Base-by-base conservation (phyloP, 2,888 invertebrate genomes). In the Penaeus monodon region DNA sequence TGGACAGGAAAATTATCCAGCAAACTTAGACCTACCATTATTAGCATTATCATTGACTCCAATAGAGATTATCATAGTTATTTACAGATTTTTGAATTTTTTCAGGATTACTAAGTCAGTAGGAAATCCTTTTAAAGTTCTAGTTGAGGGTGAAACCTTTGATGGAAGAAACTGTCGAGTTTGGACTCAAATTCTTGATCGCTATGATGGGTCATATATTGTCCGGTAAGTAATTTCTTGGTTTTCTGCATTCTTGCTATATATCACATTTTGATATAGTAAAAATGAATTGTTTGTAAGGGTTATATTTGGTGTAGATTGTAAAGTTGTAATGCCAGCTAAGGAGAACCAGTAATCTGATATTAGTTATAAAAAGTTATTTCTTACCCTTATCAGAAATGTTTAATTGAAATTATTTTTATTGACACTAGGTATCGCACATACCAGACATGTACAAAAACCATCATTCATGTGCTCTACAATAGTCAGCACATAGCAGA, bases 201-300 rank as follows among this genome's bases (percentile, higher is more conserved):
- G 96, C 87, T 96, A 95, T 91, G 97, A 98, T 94, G 96, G 97
- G 4, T 95, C 95, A 76, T 96, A 95, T 91, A 96, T 97, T 91
- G 94, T 97, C 10, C 86, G 89, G 88, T 88, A 63, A 83, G 77
- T 64, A 14, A 79, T 3, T 38, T 44, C 7, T 49, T 17, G 14
- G 22, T 79, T 57, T 24, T 79, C 57, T 27, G 49, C 49, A 27
- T 76, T 44, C 24, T 57, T 49, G 49, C 27, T 33, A 12, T 57
- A 44, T 44, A 12, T 44, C 49, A 44, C 8, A 22, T 24, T 80
- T 66, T 65, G 12, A 38, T 77, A 38, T 77, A 70, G 3, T 70
- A 27, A 7, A 20, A 7, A 12, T 12, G 20, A n/a, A n/a, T 14
- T 22, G 24, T 33, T 24, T 24, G 7, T 17, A 17, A 3, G 57